phyloP scores from a whole-genome alignment of 2,888 invertebrate genomes.

The Arge pagana region DNA sequence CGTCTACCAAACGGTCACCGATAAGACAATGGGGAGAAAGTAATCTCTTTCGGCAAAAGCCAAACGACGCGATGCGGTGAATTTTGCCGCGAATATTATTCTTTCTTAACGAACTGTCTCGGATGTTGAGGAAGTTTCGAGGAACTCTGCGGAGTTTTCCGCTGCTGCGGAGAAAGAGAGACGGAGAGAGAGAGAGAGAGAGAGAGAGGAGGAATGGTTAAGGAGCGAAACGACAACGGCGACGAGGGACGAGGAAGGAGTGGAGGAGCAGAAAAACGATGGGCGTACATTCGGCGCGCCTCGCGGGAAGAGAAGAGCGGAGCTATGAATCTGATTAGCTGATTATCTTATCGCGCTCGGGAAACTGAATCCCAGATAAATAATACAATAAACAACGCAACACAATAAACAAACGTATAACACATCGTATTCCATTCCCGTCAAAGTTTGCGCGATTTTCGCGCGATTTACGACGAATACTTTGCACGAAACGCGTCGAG shows the following conservation, averaged over 20 bases:
- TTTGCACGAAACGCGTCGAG: too few relatives aligned
- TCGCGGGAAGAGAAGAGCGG: conserved; percentile 11
- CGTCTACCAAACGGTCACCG: too few relatives aligned
- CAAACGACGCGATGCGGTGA: not conserved
- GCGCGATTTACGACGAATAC: conserved; percentile 2
- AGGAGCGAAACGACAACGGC: conserved; percentile 1
- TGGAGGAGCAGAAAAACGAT: not conserved
- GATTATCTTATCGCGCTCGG: conserved; percentile 24
- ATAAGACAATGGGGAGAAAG: too few relatives aligned
- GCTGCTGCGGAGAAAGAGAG: conserved; percentile 14
- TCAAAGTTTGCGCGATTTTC: too few relatives aligned
- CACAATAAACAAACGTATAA: too few relatives aligned
- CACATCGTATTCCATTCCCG: too few relatives aligned
- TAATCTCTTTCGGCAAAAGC: too few relatives aligned
- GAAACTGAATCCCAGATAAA: too few relatives aligned
- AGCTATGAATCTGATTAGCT: conserved; percentile 30
- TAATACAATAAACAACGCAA: too few relatives aligned
- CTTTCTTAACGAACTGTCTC: conserved; percentile 40
- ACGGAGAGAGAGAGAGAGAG: not conserved
- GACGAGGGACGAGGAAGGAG: not conserved
- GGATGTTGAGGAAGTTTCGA: conserved; percentile 23
- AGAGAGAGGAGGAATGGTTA: conserved; percentile 2
- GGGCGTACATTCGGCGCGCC: not conserved
- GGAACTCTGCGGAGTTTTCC: too few relatives aligned
- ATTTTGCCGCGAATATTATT: conserved; percentile 36